phyloP scores from a whole-genome alignment of 1,140 invertebrate genomes.

The Sitobion miscanthi region DNA sequence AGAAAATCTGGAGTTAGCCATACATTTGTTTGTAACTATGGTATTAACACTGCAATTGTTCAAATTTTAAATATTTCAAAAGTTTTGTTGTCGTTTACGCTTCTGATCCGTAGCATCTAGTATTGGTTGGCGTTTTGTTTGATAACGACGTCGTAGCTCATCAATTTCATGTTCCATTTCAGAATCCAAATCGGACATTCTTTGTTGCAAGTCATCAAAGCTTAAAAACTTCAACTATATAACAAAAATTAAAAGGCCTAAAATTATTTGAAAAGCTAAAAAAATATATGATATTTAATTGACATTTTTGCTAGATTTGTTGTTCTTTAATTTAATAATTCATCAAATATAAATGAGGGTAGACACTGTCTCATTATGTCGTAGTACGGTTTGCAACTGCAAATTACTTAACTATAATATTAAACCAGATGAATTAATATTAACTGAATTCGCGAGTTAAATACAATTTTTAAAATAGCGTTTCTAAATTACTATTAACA shows the following conservation, averaged over 20 bases:
- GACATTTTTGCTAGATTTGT: background rate
- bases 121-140: constrained; percentile 97
- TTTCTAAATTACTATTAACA: background rate
- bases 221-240: constrained; percentile 78
- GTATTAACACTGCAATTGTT: background rate
- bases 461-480: background rate
- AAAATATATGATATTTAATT: background rate
- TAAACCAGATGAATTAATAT: background rate
- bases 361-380: background rate
- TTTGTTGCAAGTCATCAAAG: constrained; percentile 87
- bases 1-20: background rate
- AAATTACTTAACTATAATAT: background rate
- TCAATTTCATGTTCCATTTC: constrained; percentile 99
- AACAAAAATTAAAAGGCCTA: background rate
- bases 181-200: constrained; percentile 90
- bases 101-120: constrained; percentile 98
- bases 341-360: background rate
- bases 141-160: constrained; percentile 91
- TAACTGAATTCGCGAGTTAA: background rate
- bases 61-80: constrained; percentile 64
- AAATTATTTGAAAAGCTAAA: background rate
- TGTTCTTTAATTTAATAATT: too few relatives aligned
- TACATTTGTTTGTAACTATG: constrained; percentile 19
- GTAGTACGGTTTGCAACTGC: background rate
- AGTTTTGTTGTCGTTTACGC: constrained; percentile 94